phyloP scores from a whole-genome alignment of 2,888 invertebrate genomes.

The Agrochola lota region DNA sequence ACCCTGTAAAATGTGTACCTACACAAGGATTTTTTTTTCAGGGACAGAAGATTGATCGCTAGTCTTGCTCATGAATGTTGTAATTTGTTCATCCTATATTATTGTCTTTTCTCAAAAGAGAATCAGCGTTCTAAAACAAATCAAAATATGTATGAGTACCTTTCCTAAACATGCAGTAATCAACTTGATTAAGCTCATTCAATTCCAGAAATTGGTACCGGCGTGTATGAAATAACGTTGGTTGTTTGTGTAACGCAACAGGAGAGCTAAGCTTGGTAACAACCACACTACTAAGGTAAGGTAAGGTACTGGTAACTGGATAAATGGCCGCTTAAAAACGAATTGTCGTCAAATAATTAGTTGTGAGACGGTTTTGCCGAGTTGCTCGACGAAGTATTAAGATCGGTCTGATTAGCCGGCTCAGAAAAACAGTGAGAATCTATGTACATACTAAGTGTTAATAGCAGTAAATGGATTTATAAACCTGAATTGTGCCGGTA shows the following conservation, averaged over 20 bases:
- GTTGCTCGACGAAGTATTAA: slow-evolving; percentile 25
- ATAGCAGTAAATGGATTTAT: slow-evolving; percentile 18
- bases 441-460: slow-evolving; percentile 28
- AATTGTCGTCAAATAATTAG: slow-evolving; percentile 41
- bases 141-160: slow-evolving; percentile 39
- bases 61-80: slow-evolving; percentile 5
- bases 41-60: slow-evolving; percentile 10
- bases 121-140: background rate
- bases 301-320: slow-evolving; percentile 7
- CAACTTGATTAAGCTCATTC: slow-evolving; percentile 42
- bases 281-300: background rate
- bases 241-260: slow-evolving; percentile 12
- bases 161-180: slow-evolving; percentile 26
- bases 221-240: slow-evolving; percentile 30
- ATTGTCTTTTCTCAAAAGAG: slow-evolving; percentile 2
- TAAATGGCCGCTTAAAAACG: slow-evolving; percentile 42
- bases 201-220: slow-evolving; percentile 43
- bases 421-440: slow-evolving; percentile 33
- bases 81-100: background rate
- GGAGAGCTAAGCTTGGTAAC: slow-evolving; percentile 10
- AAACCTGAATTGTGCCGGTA: slow-evolving; percentile 4
- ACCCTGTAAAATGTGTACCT: background rate
- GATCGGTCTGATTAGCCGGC: slow-evolving; percentile 35
- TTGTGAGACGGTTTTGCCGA: slow-evolving; percentile 13
- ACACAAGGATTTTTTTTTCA: background rate